Percentiles rank a stretch among this genome's conserved stretches.
phyloP scores from a whole-genome alignment of 1,140 invertebrate species.

The Philopotamus ludificatus region DNA sequence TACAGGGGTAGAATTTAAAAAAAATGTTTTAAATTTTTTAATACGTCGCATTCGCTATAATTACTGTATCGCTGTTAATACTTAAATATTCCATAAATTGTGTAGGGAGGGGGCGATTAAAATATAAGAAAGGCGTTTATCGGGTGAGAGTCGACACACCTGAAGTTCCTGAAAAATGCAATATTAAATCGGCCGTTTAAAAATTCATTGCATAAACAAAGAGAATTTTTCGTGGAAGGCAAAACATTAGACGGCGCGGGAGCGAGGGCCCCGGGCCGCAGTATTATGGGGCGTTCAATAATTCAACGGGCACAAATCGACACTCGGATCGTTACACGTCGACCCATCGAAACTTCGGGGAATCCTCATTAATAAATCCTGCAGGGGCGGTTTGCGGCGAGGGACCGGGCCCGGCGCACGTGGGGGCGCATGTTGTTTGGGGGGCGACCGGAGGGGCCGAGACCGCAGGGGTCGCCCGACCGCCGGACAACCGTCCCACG shows the following conservation, averaged over 20 bases:
- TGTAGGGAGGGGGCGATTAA: too few species aligned
- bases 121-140: too few species aligned
- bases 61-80: too few species aligned
- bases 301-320: constrained; percentile 29
- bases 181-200: too few species aligned
- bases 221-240: too few species aligned
- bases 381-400: constrained; percentile 17
- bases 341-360: constrained; percentile 20
- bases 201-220: too few species aligned
- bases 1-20: too few species aligned
- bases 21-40: too few species aligned
- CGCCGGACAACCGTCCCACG: not conserved
- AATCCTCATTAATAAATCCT: constrained; percentile 32
- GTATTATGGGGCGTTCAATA: constrained; percentile 22
- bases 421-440: not conserved
- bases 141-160: too few species aligned
- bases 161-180: too few species aligned
- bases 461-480: constrained; percentile 16
- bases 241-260: not conserved
- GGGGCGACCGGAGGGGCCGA: not conserved
- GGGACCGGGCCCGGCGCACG: not conserved
- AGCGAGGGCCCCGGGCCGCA: not conserved
- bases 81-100: too few species aligned
- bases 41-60: too few species aligned
- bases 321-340: constrained; percentile 14